Base-by-base conservation (phyloP, 2,113 vertebrate species). In the Malurus elegans region DNA sequence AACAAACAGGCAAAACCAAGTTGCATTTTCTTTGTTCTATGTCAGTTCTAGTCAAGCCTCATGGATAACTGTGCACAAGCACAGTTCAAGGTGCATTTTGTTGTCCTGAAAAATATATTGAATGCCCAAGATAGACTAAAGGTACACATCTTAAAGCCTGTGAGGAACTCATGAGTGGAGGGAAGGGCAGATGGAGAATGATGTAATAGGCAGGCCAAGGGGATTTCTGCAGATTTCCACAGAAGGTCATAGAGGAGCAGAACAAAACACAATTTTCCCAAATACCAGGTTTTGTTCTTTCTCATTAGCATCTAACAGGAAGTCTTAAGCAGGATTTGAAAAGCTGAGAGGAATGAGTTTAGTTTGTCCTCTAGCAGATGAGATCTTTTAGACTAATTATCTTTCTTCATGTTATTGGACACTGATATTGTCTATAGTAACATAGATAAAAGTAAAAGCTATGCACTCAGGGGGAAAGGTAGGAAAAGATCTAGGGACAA, bases 81-180 rank as follows among this genome's bases (percentile, higher is more conserved):
- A 47, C 51, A 66, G 15, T 79, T 34, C 34, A 34, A 69, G 29
- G 32, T 57, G 7, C 40, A 45, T 13, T 42, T 73, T 62, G 14
- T 47, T 72, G 44, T 78, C 45, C 60, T 61, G 42, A 23, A 51
- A 85, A 65, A 81, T 47, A 44, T 73, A 4, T 64, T 50, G 69
- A 67, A 8, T 45, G 38, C 4, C 29, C n/a, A 45, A 38, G 40
- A 64, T 4, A 81, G 25, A 67, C 12, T 29, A 47, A 53, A 83
- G 25, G 18, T n/a, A 26, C 5, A 38, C 0, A 1, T 45, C 28
- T 29, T 29, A 44, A 86, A 79, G 6, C 1, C 1, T n/a, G 14
- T 44, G 24, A 51, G 36, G 51, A 75, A 89, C n/a, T 38, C 47
- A 31, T 4, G 36, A 79, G 17, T 9, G 25, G 36, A 79, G 42